phyloP scores from a whole-genome alignment of 1,140 invertebrate species.

The Hypothenemus hampei region DNA sequence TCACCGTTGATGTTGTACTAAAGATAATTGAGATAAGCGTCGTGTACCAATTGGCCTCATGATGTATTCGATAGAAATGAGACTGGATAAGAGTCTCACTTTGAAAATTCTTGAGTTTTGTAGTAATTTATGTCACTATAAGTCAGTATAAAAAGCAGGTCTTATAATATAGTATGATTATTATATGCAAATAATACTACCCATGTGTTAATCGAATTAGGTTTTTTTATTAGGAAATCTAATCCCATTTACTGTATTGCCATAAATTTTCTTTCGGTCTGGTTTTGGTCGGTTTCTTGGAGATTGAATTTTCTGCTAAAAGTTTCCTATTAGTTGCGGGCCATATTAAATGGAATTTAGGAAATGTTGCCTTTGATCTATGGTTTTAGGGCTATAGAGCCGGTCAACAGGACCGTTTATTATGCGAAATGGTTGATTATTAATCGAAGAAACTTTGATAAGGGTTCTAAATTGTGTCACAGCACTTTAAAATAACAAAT shows the following conservation, averaged over 20 bases:
- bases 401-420: constrained; percentile 1
- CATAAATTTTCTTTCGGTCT: constrained; percentile 2
- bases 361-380: constrained; percentile 7
- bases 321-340: constrained; percentile 11
- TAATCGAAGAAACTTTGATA: neutral
- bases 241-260: constrained; percentile 1
- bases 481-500: neutral
- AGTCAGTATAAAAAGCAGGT: too few species aligned
- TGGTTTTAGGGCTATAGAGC: neutral
- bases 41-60: too few species aligned
- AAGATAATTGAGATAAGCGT: too few species aligned
- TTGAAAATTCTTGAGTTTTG: too few species aligned
- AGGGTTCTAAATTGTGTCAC: neutral
- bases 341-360: constrained; percentile 10
- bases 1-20: too few species aligned
- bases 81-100: too few species aligned
- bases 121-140: too few species aligned
- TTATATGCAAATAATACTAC: too few species aligned
- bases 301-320: constrained; percentile 5
- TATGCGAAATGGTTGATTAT: neutral
- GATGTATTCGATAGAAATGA: too few species aligned
- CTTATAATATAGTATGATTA: too few species aligned
- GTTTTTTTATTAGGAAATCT: too few species aligned
- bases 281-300: neutral
- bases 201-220: too few species aligned